These are phyloP conservation scores for Tamandua tetradactyla DNA, from an alignment of 2,797 vertebrate genomes.

Conservation along the genomic window DNA sequence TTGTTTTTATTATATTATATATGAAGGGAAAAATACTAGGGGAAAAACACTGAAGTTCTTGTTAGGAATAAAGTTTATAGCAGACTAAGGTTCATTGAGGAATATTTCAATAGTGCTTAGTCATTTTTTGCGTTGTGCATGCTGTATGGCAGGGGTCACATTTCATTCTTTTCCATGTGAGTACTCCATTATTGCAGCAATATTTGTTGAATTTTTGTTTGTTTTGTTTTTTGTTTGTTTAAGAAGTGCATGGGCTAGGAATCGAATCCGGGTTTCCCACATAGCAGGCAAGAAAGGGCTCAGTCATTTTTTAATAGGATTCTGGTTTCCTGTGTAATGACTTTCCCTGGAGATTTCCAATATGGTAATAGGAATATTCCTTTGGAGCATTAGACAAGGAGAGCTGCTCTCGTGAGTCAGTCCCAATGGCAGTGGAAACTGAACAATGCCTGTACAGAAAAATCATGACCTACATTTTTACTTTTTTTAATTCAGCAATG, in stretches of 20 bases:
- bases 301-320: neutral
- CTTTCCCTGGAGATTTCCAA: neutral
- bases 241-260: no score
- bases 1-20: conserved; percentile 1
- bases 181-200: no score
- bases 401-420: neutral
- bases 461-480: neutral
- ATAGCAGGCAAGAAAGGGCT: no score
- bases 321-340: neutral
- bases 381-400: neutral
- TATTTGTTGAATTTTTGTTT: no score
- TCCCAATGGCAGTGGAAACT: neutral
- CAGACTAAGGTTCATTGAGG: neutral
- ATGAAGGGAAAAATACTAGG: neutral
- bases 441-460: neutral
- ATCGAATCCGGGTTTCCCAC: no score
- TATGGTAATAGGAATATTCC: neutral
- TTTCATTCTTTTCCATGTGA: no score
- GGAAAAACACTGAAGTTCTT: neutral
- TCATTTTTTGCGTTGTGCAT: no score
- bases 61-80: neutral
- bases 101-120: neutral
- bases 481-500: neutral
- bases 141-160: no score
- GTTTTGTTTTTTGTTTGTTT: no score